These are phyloP conservation scores for Dysmachus trigonus DNA, from an alignment of 2,888 invertebrate species.

Conservation along the genomic window DNA sequence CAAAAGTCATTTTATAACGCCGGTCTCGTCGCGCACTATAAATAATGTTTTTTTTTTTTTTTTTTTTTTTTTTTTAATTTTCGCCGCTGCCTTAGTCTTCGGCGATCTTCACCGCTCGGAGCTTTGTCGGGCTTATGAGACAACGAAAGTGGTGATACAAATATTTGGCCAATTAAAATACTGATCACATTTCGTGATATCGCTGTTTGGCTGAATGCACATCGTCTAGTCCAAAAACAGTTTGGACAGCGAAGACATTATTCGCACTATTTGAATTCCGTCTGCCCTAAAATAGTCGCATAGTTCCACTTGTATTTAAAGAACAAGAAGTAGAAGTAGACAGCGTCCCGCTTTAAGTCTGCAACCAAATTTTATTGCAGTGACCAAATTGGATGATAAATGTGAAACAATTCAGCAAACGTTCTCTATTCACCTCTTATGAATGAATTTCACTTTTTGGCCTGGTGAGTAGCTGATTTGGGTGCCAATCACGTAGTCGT, in stretches of 20 bases:
- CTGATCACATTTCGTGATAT: neutral
- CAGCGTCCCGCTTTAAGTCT: neutral
- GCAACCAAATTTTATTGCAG: neutral
- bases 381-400: neutral
- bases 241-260: neutral
- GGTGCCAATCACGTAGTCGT: neutral
- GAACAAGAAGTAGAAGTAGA: neutral
- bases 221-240: neutral
- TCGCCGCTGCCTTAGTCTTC: neutral
- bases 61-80: neutral
- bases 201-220: neutral
- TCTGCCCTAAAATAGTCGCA: neutral
- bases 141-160: neutral
- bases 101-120: neutral
- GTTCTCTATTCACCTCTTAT: neutral
- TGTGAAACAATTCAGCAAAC: neutral
- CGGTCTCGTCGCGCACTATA: neutral
- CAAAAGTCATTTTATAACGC: neutral
- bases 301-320: neutral
- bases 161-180: neutral
- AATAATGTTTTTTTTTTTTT: neutral
- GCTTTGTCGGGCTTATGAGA: neutral
- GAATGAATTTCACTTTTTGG: neutral
- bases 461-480: neutral
- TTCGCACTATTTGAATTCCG: neutral